Percentiles rank a stretch among this genome's conserved stretches.
Conservation (phyloP, 2,113 vertebrate species). For the Corythornis madagascariensis region DNA sequence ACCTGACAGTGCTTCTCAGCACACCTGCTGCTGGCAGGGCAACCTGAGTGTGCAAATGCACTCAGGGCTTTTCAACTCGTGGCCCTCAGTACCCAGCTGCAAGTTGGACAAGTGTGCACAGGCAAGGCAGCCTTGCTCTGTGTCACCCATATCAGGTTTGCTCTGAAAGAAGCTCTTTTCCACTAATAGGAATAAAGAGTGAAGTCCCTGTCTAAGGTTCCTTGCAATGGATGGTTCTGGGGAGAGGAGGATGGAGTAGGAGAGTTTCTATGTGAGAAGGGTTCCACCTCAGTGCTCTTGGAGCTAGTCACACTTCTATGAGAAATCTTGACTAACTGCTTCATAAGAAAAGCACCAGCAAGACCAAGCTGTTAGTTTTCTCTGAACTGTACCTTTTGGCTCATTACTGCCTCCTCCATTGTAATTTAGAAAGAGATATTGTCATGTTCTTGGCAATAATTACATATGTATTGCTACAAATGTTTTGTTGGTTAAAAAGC, state of each 20-base stretch:
- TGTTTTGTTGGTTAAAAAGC: conserved; percentile 22
- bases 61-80: not conserved
- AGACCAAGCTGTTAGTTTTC: not conserved
- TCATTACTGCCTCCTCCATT: not conserved
- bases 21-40: not conserved
- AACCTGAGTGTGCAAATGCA: not conserved
- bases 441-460: not conserved
- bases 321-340: not conserved
- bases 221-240: not conserved
- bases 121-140: not conserved
- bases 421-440: conserved; percentile 7
- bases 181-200: not conserved
- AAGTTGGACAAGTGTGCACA: not conserved
- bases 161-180: not conserved
- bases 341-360: not conserved
- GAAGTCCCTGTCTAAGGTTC: not conserved
- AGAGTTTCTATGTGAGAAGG: not conserved
- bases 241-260: not conserved
- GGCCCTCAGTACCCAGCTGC: not conserved
- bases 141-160: not conserved
- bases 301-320: not conserved
- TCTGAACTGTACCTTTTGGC: not conserved
- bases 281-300: not conserved
- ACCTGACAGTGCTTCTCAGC: accelerated
- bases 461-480: not conserved